These are phyloP conservation scores for Amphipyra tragopoginis DNA, from an alignment of 2,888 invertebrate species.

Conservation along the genomic window DNA sequence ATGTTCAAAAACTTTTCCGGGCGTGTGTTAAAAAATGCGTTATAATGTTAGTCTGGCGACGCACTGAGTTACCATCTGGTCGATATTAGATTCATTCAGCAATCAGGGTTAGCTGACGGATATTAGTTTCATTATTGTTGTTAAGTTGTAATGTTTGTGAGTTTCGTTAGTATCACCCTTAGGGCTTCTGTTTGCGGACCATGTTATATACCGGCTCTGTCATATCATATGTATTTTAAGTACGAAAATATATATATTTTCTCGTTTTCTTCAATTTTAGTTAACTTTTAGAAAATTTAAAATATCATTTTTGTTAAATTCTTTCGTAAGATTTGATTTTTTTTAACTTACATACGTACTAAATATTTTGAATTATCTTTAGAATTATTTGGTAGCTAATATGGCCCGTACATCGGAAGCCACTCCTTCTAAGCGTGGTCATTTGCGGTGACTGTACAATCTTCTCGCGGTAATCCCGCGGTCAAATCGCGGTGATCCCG, in stretches of 20 bases:
- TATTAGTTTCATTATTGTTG: conserved; percentile 86
- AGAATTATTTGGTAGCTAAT: conserved; percentile 56
- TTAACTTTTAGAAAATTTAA: not conserved
- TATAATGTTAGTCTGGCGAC: conserved; percentile 64
- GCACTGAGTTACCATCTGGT: conserved; percentile 84
- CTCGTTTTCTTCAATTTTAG: conserved; percentile 6
- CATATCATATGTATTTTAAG: conserved; percentile 38
- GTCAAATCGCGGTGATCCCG: conserved; percentile 10
- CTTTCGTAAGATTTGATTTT: not conserved
- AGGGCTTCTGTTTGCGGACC: conserved; percentile 75
- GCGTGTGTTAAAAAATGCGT: conserved; percentile 58
- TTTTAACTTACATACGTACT: conserved; percentile 11
- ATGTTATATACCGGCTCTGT: conserved; percentile 58
- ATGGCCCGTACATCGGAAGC: conserved; percentile 72
- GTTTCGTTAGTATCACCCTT: conserved; percentile 82
- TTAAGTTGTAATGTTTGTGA: conserved; percentile 81
- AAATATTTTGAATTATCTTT: conserved; percentile 41
- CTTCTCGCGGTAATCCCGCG: too few species aligned
- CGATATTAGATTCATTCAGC: conserved; percentile 88
- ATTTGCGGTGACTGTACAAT: conserved; percentile 28
- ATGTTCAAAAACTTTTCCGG: not conserved
- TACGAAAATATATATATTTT: not conserved
- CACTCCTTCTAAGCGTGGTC: conserved; percentile 50
- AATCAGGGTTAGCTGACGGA: conserved; percentile 84
- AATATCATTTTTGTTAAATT: conserved; percentile 10